Evolutionary conservation across 2,888 invertebrate genomes (phyloP), one percentile per base, ranked within the genome.

Genomic region (Leptopilina drosophilae): DNA sequence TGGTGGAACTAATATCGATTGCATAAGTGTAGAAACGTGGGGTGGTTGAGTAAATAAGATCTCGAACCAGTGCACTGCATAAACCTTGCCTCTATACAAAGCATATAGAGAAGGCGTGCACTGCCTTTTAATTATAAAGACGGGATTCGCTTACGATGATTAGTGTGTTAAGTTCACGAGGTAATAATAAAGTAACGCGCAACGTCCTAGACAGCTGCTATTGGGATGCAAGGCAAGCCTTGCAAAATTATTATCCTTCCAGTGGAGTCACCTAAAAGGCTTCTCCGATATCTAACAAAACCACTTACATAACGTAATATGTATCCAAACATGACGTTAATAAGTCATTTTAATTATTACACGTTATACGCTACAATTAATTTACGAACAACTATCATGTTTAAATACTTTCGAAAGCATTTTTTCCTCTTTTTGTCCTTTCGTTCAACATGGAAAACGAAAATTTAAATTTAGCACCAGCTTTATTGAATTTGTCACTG

Each of bases 81-180:
- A 49, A 11, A 40, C 56, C 14, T 73, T 33, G 56, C 40, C 73
- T 53, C 56, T 73, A n/a, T 9, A 33, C 26, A 20, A 73, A 73
- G 56, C 73, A 73, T 73, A 73, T 73, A 73, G 53, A 56, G 33
- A n/a, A 73, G 56, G 73, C 73, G 73, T 73, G 73, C 56, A 12
- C 26, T 73, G 73, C 73, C 73, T 73, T 73, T 73, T 73, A 73
- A 73, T 73, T 73, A 73, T 40, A 73, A 73, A 56, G 73, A 73
- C 73, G 73, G 73, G 56, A 73, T 73, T 73, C 73, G 73, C 73
- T 56, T 73, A 73, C 73, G 73, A 73, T 73, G 73, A 73, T 73
- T 56, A 73, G 73, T 73, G 73, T 73, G 73, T 73, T 73, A 73
- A 73, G 73, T 73, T 73, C 73, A 73, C 56, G 40, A 73, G 73